Evolutionary conservation across 2,797 vertebrate species (phyloP), one percentile per base, ranked within the genome.

Genomic region (Tragelaphus eurycerus): DNA sequence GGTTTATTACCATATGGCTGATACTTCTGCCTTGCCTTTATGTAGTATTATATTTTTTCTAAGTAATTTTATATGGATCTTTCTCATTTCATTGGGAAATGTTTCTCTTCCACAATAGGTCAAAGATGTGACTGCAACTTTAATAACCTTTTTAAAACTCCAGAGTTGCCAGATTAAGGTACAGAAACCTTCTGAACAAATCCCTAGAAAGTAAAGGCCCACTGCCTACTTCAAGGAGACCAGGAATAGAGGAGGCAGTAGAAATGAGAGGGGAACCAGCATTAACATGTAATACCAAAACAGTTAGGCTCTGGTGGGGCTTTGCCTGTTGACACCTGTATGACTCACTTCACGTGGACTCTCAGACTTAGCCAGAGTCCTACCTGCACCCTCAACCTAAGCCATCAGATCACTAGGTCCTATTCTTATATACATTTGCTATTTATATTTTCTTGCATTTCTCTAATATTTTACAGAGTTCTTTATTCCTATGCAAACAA

Each of bases 401-500:
- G 43, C 57, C 60, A 67, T 87, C 21, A 55, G 34, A 76, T 90
- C 60, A 57, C 12, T 82, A 19, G 38, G 55, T 64, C 64, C 50
- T 86, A 14, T 74, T 83, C 92, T 60, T 55, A 76, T 31, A 60
- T 48, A 64, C 0, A 85, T 5, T 25, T 92, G 38, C 52, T 89
- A 64, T 91, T 95, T 78, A 10, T 27, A 60, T 91, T 89, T 97
- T 48, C 57, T 92, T 86, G 43, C 48, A 83, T 74, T 95, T 95
- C 52, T 94, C 64, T 89, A 87, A 89, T 60, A 59, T 21, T 91
- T n/a, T 62, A 82, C 48, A 76, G n/a, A n/a, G 79, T 96, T 97
- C 62, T 97, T 85, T 79, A 88, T 86, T 97, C 93, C 76, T 86
- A 7, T 60, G 27, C 27, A 95, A 60, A 97, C 62, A 95, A 4